These are phyloP conservation scores for Metacarcinus magister DNA, from an alignment of 2,888 invertebrate genomes.

Conservation along the genomic window DNA sequence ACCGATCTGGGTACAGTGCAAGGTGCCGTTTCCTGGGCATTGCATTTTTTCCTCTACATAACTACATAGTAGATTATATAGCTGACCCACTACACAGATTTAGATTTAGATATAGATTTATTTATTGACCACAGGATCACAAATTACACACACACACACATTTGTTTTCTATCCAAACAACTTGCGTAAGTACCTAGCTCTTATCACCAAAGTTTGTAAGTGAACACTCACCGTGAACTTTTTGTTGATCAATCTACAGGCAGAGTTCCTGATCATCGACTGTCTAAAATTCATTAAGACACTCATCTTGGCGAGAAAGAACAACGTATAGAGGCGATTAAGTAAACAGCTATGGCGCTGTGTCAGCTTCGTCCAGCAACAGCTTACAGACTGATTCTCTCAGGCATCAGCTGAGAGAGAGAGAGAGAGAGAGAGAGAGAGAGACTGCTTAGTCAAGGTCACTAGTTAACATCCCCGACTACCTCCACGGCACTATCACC, in stretches of 20 bases:
- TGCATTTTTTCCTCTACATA: too few species aligned
- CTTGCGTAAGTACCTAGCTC: not conserved
- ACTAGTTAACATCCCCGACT: not conserved
- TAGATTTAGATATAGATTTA: too few species aligned
- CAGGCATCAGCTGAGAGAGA: not conserved
- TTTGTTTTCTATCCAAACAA: not conserved
- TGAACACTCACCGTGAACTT: not conserved
- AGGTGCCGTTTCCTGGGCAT: too few species aligned
- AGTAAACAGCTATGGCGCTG: not conserved
- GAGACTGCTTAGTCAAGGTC: not conserved
- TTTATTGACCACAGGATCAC: not conserved
- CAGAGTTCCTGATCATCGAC: not conserved
- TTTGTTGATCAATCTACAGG: not conserved
- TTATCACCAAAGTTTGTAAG: not conserved
- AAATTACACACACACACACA: not conserved
- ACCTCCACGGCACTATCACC: too few species aligned
- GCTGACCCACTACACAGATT: too few species aligned
- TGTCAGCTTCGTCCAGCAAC: not conserved
- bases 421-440: conserved; percentile 59
- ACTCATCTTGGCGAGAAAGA: not conserved
- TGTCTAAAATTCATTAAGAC: not conserved
- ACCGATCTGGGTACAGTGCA: too few species aligned
- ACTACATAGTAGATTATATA: too few species aligned
- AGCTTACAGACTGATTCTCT: not conserved
- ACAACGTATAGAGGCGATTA: not conserved